Evolutionary conservation across 1,140 invertebrate genomes (phyloP), one percentile per base, ranked within the genome.

Genomic region (Zaprionus vittiger): DNA sequence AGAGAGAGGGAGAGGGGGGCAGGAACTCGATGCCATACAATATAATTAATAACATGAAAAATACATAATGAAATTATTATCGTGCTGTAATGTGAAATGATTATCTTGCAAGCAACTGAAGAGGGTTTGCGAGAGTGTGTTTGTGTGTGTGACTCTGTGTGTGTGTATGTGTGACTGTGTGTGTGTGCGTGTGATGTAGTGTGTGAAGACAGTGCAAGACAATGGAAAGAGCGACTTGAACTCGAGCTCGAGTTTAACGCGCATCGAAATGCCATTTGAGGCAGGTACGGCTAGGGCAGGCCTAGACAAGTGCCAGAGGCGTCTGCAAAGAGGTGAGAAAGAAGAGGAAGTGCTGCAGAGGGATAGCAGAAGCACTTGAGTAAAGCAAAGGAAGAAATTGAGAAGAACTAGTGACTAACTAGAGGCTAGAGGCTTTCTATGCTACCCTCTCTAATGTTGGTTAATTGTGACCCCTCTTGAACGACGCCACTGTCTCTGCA

Each of bases 1-100:
- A 28, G 63, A 61, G 47, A 14, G 26, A 31, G 64, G n/a, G 41
- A 0, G 15, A 24, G 37, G 57, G 31, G 31, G 26, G 41, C 74
- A 72, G 74, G 74, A 77, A 77, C 68, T 72, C 55, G 55, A 72
- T 77, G 74, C 38, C 74, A 73, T 67, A 77, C 74, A 83, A 78
- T 73, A 89, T 89, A 90, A 89, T 89, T 89, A 89, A 90, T 89
- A 89, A 89, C 84, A 89, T 84, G 84, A 84, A 89, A 87, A 89
- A 89, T 90, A 89, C 85, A 89, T 90, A 89, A 89, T 89, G 81
- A 90, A 90, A 84, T 90, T 83, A 89, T 89, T 89, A 89, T 89
- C 84, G 89, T 81, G 76, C 85, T 85, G 84, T 89, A 89, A 89
- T 89, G 84, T 83, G 84, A 81, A 84, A 84, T 89, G 84, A 89